Base-by-base conservation (phyloP, 2,888 invertebrate genomes). In the Acanthosepion lycidas region DNA sequence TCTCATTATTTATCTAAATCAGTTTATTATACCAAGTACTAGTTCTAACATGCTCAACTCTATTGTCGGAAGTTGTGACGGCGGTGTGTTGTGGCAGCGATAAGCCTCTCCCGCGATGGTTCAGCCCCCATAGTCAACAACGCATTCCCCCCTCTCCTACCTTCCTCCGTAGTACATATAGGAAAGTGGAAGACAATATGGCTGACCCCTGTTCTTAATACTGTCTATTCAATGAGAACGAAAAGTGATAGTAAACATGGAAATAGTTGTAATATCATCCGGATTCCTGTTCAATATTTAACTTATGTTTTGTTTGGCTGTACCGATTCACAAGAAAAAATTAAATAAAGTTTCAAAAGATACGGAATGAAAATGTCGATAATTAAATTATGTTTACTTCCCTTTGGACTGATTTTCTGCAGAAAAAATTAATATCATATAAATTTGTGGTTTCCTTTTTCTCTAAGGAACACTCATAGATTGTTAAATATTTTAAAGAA, bases 1-100 rank as follows among this genome's bases (percentile, higher is more conserved):
- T 78, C 78, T 78, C 78, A 78, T 78, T 78, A 78, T 78, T 78
- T 78, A 78, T 78, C 78, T 78, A 78, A 78, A 78, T 78, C 78
- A 78, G 78, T 78, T 78, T 78, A 78, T 78, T 78, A 78, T 78
- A 78, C 78, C 78, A 78, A 78, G n/a, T 78, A 78, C 78, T 78
- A 78, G 78, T 78, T 78, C n/a, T 78, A n/a, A 78, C 78, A 78
- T 78, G 78, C 78, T 78, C 78, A 6, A 78, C 9, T 78, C n/a
- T 78, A 78, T 78, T 78, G 78, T 78, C 78, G 78, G 78, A 78
- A 78, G n/a, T 78, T 78, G 78, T 33, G 78, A 78, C 59, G 78
- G 78, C 9, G n/a, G 78, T 3, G 15, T 33, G 78, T 78, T n/a
- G n/a, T n/a, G 9, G 78, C 5, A 33, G 78, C 8, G 78, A n/a